Base-by-base conservation (phyloP, 1,140 invertebrate genomes). In the Nixonia krombeini region DNA sequence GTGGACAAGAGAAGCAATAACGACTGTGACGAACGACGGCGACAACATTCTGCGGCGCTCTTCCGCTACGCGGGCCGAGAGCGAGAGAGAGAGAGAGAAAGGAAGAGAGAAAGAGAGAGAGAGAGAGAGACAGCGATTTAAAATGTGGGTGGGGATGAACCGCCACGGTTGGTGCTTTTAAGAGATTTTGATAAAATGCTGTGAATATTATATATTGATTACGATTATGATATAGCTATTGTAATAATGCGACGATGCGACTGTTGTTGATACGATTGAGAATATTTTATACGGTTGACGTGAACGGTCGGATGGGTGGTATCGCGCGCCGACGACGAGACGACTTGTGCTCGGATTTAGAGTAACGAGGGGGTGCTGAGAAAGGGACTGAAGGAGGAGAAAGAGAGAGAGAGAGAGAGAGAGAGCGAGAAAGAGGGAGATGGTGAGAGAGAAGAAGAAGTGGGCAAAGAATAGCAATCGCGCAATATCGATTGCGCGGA, bases 141-240 rank as follows among this genome's bases (percentile, higher is more conserved):
- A n/a, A n/a, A n/a, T 49, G 44, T 49, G 44, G 65, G 58, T 49
- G 52, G 52, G 13, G 65, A n/a, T 53, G 55, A 76, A 67, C n/a
- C n/a, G n/a, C n/a, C n/a, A n/a, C n/a, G n/a, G 75, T 81, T 83
- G 82, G 82, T 83, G 82, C 82, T 83, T 83, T 80, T 79, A 81
- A 82, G 74, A 83, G 79, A 82, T 84, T 83, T 83, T 82, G 79
- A 84, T 81, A 83, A 84, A 84, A 84, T 81, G 81, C 82, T 84
- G 82, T 84, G 82, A 84, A 84, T 84, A 83, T 65, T 75, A 80
- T 80, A 82, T 80, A 83, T 81, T 83, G 78, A 82, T 83, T 83
- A 83, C 71, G 71, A 83, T 83, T 76, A n/a, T n/a, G n/a, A n/a
- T n/a, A n/a, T 80, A 80, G 76, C 72, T 83, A 81, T 80, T 82